A percentile compares a stretch with the other conserved stretches of the same genome.
Conservation (phyloP, 2,113 vertebrate genomes). For the Eurystomus gularis region DNA sequence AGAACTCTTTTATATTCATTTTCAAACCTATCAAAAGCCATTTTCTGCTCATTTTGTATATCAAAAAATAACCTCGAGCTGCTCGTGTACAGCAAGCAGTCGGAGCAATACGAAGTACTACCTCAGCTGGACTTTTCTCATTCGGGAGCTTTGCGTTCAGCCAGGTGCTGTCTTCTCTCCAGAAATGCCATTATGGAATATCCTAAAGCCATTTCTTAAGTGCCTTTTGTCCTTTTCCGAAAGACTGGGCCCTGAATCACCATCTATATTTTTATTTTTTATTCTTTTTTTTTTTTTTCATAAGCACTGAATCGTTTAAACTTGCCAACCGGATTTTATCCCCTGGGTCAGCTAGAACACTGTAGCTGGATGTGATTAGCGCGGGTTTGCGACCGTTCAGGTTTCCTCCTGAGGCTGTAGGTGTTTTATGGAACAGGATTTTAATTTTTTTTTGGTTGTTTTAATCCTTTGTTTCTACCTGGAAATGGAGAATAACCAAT, state of each 20-base stretch:
- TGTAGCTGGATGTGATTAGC: background rate
- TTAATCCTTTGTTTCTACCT: background rate
- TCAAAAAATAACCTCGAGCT: background rate
- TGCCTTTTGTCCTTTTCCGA: conserved; percentile 64
- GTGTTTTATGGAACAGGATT: background rate
- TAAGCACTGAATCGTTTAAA: conserved; percentile 60
- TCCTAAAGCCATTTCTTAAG: conserved; percentile 64
- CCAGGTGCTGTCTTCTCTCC: background rate
- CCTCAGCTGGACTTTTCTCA: conserved; percentile 45
- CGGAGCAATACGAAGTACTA: conserved; percentile 54
- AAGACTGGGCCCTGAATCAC: conserved; percentile 55
- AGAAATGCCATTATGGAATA: conserved; percentile 27
- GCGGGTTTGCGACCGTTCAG: background rate
- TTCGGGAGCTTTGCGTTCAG: background rate
- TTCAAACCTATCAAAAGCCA: background rate
- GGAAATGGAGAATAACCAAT: conserved; percentile 20
- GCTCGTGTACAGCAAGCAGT: background rate
- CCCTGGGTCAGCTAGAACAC: background rate
- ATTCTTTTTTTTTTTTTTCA: background rate
- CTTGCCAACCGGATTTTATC: background rate
- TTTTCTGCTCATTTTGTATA: background rate
- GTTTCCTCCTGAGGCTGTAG: background rate
- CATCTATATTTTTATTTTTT: background rate
- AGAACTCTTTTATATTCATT: background rate
- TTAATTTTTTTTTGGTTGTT: background rate